Conservation (phyloP, 92 coral and sea anemone species). For the Zoanthus gigantus region DNA sequence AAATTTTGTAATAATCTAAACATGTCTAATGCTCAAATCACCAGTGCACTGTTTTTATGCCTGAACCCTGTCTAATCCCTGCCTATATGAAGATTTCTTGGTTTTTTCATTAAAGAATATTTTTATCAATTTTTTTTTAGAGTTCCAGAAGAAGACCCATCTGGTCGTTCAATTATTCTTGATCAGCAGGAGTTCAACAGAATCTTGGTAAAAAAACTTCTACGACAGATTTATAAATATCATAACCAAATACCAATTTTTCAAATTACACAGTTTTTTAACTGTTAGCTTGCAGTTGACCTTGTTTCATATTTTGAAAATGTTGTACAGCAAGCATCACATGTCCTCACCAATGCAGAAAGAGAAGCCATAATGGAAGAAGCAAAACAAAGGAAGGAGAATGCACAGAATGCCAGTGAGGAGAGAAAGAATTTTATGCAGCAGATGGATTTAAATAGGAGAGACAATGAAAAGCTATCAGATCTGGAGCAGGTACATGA, state of each 20-base stretch:
- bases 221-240: neutral
- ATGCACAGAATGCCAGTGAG: conserved; percentile 86
- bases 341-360: conserved; percentile 85
- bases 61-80: neutral
- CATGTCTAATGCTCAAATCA: no score
- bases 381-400: conserved; percentile 82
- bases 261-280: neutral
- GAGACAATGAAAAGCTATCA: conserved; percentile 90
- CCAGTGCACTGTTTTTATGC: neutral
- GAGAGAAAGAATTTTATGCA: conserved; percentile 98
- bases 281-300: neutral
- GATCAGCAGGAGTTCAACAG: conserved; percentile 81
- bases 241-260: no score
- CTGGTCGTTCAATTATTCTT: conserved; percentile 89
- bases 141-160: conserved; percentile 94
- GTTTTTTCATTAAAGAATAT: neutral
- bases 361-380: conserved; percentile 77
- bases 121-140: conserved; percentile 37
- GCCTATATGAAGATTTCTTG: neutral
- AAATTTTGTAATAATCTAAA: no score
- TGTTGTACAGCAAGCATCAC: conserved; percentile 81
- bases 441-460: conserved; percentile 87
- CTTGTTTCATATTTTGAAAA: neutral
- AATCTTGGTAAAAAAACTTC: conserved; percentile 69
- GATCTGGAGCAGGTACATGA: conserved; percentile 89